A percentile compares a stretch with the other conserved stretches of the same genome.
Conservation (phyloP, 1,140 invertebrate genomes). For the Brachionus asplanchnoidis region DNA sequence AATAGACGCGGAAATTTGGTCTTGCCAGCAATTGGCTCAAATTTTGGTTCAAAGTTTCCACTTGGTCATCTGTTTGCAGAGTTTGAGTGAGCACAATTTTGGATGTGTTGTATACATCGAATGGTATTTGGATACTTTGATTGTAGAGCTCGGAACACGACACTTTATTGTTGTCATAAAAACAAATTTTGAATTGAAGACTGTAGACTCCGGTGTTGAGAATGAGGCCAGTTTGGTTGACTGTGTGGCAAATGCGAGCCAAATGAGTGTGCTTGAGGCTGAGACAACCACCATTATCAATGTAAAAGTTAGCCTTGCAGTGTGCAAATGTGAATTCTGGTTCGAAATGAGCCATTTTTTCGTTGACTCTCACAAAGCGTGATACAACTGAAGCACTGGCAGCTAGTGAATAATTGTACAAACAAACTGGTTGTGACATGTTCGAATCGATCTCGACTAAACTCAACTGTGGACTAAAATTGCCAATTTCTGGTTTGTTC, state of each 20-base stretch:
- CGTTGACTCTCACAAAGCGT: conserved; percentile 6
- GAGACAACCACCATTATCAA: conserved; percentile 10
- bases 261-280: background rate
- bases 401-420: background rate
- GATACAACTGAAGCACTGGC: background rate
- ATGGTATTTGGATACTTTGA: background rate
- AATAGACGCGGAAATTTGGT: background rate
- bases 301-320: background rate
- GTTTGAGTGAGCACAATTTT: background rate
- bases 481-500: background rate
- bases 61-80: background rate
- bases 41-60: background rate
- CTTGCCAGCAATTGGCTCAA: background rate
- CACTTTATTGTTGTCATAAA: background rate
- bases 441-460: background rate
- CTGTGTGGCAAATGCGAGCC: background rate
- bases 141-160: conserved; percentile 16
- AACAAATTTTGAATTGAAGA: conserved; percentile 31
- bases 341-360: conserved; percentile 31
- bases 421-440: background rate
- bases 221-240: background rate
- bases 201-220: background rate
- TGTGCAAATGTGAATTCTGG: background rate
- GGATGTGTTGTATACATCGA: background rate
- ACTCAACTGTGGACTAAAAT: background rate